phyloP scores from a whole-genome alignment of 2,888 invertebrate genomes.

The Nipponacmea schrenckii region DNA sequence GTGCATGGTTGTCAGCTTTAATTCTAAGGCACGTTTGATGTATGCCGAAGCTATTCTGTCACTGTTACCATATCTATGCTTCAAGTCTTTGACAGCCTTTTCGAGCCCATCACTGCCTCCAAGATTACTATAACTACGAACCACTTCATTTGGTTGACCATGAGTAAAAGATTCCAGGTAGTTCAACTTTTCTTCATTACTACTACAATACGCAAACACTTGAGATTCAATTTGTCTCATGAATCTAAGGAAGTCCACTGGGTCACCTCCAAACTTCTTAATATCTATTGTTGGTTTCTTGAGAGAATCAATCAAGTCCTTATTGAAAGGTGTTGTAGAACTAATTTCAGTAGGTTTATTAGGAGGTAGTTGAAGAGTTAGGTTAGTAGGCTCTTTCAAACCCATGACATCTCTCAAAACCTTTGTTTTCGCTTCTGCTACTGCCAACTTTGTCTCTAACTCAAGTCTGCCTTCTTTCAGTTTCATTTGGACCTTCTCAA shows the following conservation, averaged over 20 bases:
- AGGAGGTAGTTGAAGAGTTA: no score
- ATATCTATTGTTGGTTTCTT: neutral
- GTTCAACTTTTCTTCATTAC: neutral
- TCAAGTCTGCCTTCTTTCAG: neutral
- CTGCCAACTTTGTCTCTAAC: neutral
- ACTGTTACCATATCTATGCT: conserved; percentile 17
- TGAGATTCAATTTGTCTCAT: neutral
- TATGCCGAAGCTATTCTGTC: conserved; percentile 20
- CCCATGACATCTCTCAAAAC: no score
- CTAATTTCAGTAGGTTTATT: no score
- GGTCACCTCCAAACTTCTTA: neutral
- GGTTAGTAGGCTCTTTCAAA: no score
- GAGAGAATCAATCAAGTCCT: neutral
- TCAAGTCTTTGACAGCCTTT: conserved; percentile 8
- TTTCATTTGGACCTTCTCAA: neutral
- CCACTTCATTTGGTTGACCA: neutral
- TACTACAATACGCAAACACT: neutral
- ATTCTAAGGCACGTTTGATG: conserved; percentile 20
- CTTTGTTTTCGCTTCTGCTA: neutral
- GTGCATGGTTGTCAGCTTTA: conserved; percentile 17
- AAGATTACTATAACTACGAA: neutral
- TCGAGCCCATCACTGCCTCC: neutral
- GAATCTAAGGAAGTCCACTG: neutral
- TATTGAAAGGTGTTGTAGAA: no score
- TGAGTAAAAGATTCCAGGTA: neutral